A percentile compares a stretch with the other conserved stretches of the same genome.
phyloP scores from a whole-genome alignment of 2,113 vertebrate species.

The Castor canadensis region DNA sequence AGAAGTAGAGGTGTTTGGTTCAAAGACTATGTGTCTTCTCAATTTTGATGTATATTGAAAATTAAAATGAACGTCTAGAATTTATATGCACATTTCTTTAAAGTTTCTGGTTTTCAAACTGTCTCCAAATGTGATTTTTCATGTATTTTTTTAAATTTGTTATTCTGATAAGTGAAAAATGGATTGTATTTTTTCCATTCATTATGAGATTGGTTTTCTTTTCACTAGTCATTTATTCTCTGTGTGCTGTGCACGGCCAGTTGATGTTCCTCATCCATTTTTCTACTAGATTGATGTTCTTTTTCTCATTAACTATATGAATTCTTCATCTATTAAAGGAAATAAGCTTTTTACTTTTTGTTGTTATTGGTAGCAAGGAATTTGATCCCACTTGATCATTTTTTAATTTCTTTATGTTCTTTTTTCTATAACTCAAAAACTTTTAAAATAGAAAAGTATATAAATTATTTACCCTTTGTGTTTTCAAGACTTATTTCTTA shows the following conservation, averaged over 20 bases:
- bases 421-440: neutral
- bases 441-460: neutral
- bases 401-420: neutral
- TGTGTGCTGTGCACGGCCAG: neutral
- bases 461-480: neutral
- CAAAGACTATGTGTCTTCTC: neutral
- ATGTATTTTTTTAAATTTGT: neutral
- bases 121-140: neutral
- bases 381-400: neutral
- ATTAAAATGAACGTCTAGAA: neutral
- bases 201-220: neutral
- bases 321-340: neutral
- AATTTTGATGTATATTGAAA: neutral
- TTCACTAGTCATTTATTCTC: constrained; percentile 20
- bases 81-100: neutral
- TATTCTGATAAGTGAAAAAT: neutral
- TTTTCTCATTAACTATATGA: neutral
- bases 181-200: neutral
- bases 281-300: neutral
- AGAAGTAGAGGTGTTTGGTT: neutral
- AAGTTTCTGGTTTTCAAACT: neutral
- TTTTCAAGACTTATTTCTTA: neutral
- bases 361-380: neutral
- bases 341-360: neutral
- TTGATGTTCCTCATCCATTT: neutral